phyloP scores from a whole-genome alignment of 2,888 invertebrate species.

The Sepioteuthis lessoniana region DNA sequence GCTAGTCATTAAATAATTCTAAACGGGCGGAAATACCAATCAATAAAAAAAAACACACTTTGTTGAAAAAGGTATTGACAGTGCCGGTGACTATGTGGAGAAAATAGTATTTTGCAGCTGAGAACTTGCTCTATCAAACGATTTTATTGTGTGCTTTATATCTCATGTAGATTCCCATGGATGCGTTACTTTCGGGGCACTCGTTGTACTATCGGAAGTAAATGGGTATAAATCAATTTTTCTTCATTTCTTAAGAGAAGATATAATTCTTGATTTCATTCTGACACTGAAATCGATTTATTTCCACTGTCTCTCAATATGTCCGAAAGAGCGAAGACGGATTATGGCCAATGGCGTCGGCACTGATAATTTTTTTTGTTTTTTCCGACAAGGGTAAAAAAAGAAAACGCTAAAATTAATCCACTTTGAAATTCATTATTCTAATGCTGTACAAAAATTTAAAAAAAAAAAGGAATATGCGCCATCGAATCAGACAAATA shows the following conservation, averaged over 20 bases:
- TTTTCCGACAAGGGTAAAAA: not conserved
- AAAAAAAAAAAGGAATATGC: not conserved
- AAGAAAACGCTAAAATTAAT: not conserved
- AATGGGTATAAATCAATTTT: not conserved
- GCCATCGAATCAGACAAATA: not conserved
- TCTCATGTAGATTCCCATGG: no score
- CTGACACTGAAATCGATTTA: not conserved
- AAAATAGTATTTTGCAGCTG: no score
- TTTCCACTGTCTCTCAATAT: not conserved
- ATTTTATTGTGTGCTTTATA: no score
- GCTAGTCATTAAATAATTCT: no score
- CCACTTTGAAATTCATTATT: constrained; percentile 4
- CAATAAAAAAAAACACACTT: no score
- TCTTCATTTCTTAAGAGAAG: not conserved
- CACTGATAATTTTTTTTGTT: not conserved
- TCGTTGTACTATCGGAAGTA: not conserved
- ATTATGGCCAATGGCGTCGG: not conserved
- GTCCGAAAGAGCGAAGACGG: not conserved
- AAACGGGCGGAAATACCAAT: no score
- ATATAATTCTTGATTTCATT: not conserved
- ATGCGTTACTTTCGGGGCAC: no score
- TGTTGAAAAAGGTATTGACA: no score
- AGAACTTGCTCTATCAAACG: no score
- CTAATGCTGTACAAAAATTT: not conserved
- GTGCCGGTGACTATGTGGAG: no score